Base-by-base conservation (phyloP, 2,888 invertebrate genomes). In the Tetheella fluctuosa region DNA sequence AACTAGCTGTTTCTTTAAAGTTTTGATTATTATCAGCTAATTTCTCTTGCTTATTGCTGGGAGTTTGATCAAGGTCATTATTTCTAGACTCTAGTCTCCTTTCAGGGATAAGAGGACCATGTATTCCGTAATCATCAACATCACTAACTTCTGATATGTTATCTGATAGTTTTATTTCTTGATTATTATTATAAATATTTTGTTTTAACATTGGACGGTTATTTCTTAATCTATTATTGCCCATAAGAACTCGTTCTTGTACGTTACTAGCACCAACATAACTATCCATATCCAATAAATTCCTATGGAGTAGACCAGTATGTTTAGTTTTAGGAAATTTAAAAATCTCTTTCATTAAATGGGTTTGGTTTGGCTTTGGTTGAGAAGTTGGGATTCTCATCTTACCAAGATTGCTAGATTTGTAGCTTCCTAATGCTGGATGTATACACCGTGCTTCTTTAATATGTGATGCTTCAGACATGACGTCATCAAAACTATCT, bases 391-490 rank as follows among this genome's bases (percentile, higher is more conserved):
- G 58, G n/a, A 62, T 61, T 34, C 63, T 66, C 42, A 74, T 56
- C 59, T 58, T 71, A 48, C 64, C 67, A 37, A 67, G 67, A 10
- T 34, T 55, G 17, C 48, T 48, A 6, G 55, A 55, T 10, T 23
- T 55, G 20, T 66, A 17, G 23, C 61, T 74, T 25, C 69, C 72
- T 61, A 84, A 65, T 20, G n/a, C 48, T 15, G 84, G 79, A 59
- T 81, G 73, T 60, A 80, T 65, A 62, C 80, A 87, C 59, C 83
- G 78, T 2, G 84, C 70, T 67, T 86, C 83, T 54, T 89, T 82
- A 6, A 73, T 60, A 64, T 84, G 79, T 2, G 88, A 84, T n/a
- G 84, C 81, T 74, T 88, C 81, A 5, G 86, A 66, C 23, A 79
- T 62, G 8, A 71, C 60, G 48, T 82, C 80, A 17, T 81, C 76